Evolutionary conservation across 2,888 invertebrate genomes (phyloP).

Genomic region (Theristus sp.): DNA sequence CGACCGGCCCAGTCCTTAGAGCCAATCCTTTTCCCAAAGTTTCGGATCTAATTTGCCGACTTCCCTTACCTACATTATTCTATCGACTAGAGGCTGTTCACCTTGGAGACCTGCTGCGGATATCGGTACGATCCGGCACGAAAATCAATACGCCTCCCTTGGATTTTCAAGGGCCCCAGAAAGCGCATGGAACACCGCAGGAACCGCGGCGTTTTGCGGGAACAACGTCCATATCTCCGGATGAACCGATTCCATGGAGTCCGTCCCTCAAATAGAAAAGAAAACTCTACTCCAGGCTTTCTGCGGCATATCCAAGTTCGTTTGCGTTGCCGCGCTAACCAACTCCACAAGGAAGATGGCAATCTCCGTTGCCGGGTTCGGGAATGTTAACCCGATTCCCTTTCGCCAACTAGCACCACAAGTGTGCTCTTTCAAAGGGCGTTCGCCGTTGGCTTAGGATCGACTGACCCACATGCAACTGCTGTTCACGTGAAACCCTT

Average conservation of each 20-base stretch:
- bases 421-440: conserved; percentile 17
- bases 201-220: neutral
- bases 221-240: neutral
- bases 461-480: neutral
- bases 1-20: neutral
- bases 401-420: neutral
- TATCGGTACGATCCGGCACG: neutral
- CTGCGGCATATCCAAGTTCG: neutral
- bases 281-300: neutral
- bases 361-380: neutral
- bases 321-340: neutral
- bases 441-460: conserved; percentile 26
- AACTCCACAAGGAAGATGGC: neutral
- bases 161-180: conserved; percentile 32
- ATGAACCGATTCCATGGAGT: neutral
- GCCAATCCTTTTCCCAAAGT: neutral
- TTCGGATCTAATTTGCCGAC: neutral
- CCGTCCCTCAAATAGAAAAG: neutral
- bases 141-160: conserved; percentile 29
- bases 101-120: neutral
- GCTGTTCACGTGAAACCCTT: neutral
- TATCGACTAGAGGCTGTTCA: neutral
- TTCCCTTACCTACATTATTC: neutral
- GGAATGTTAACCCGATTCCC: neutral
- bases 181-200: conserved; percentile 15